These are phyloP conservation scores for Enoplosus armatus DNA, from an alignment of 2,797 vertebrate genomes.

Conservation along the genomic window DNA sequence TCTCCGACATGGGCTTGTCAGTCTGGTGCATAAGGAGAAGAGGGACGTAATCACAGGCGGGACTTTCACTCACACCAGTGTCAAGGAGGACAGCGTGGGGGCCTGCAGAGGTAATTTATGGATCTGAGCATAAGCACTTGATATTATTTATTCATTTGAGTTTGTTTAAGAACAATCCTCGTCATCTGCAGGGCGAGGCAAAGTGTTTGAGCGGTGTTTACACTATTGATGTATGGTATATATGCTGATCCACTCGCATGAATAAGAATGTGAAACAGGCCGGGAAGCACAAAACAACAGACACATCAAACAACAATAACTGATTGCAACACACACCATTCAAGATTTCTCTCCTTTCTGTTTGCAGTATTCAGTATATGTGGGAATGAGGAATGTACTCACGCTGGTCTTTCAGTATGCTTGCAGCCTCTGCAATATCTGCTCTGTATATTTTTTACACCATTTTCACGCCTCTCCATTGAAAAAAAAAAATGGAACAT, in stretches of 20 bases:
- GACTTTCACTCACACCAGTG: slow-evolving; percentile 61
- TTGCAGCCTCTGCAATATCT: slow-evolving; percentile 15
- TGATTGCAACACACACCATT: slow-evolving; percentile 29
- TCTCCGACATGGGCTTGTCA: slow-evolving; percentile 85
- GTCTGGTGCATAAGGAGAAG: slow-evolving; percentile 84
- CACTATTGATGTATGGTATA: slow-evolving; percentile 76
- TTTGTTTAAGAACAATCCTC: slow-evolving; percentile 79
- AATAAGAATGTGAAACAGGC: slow-evolving; percentile 70
- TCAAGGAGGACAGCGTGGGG: slow-evolving; percentile 55
- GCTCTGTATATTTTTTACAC: slow-evolving; percentile 1
- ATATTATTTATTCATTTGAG: slow-evolving; percentile 81
- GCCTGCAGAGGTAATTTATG: slow-evolving; percentile 75
- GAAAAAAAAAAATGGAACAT: slow-evolving; percentile 45
- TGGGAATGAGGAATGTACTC: neutral
- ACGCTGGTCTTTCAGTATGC: neutral
- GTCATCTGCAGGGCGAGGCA: slow-evolving; percentile 61
- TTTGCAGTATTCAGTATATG: slow-evolving; percentile 48
- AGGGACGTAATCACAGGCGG: slow-evolving; percentile 72
- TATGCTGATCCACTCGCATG: slow-evolving; percentile 72
- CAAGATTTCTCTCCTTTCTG: slow-evolving; percentile 17
- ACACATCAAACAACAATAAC: slow-evolving; percentile 62
- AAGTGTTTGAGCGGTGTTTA: slow-evolving; percentile 74
- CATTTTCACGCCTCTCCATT: slow-evolving; percentile 1
- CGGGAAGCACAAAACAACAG: slow-evolving; percentile 52
- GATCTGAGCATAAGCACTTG: slow-evolving; percentile 67